Conservation (phyloP, 2,113 vertebrate species). For the Tricholaema leucomelas region DNA sequence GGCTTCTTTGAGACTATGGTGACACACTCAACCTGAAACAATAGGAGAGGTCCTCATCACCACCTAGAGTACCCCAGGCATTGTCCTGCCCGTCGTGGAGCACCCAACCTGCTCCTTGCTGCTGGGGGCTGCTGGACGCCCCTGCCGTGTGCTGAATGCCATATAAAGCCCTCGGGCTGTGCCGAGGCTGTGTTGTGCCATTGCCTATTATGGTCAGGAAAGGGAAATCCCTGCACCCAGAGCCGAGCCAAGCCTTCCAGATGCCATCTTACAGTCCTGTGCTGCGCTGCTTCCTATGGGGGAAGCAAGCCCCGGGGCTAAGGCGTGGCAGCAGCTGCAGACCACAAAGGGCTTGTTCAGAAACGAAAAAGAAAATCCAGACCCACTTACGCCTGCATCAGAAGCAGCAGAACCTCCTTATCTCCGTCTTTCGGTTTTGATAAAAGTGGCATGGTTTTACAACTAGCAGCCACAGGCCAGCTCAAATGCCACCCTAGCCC, state of each 20-base stretch:
- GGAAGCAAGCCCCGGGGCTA: neutral
- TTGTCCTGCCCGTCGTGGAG: neutral
- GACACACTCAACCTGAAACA: accelerated
- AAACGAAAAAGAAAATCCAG: neutral
- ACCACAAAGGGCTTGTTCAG: neutral
- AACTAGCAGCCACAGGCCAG: neutral
- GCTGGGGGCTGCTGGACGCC: neutral
- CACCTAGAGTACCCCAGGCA: neutral
- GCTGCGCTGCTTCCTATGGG: neutral
- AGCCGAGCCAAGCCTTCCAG: neutral
- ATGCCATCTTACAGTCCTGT: neutral
- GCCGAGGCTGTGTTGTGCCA: neutral
- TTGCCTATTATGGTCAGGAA: constrained; percentile 79
- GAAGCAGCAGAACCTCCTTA: neutral
- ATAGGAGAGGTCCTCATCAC: accelerated
- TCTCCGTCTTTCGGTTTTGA: neutral
- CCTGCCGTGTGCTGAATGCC: constrained; percentile 11
- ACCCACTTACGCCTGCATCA: neutral
- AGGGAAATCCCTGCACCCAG: constrained; percentile 61
- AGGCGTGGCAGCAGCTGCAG: neutral
- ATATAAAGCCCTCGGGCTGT: constrained; percentile 59
- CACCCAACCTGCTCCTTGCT: neutral
- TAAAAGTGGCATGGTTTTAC: neutral
- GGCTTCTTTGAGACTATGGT: neutral
- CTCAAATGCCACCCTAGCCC: neutral